Percentiles rank a stretch among this genome's conserved stretches.
phyloP scores from a whole-genome alignment of 1,140 invertebrate species.

The Nylanderia fulva region DNA sequence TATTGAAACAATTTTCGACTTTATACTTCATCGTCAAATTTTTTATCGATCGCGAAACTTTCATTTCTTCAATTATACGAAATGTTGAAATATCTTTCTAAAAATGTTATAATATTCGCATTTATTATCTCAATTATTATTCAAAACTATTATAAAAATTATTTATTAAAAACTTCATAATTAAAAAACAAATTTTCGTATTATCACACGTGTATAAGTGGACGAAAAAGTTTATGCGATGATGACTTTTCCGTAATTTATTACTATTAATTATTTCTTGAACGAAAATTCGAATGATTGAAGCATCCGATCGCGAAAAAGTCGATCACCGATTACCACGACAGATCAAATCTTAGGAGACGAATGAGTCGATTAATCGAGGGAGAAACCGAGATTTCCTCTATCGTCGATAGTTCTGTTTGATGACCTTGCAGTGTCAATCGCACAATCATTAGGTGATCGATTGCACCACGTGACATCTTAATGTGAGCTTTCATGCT shows the following conservation, averaged over 20 bases:
- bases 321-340: background rate
- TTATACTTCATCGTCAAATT: background rate
- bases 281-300: constrained; percentile 22
- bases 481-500: constrained; percentile 1
- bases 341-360: constrained; percentile 38
- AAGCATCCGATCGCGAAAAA: background rate
- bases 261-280: background rate
- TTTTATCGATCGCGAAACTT: background rate
- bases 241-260: background rate
- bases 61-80: background rate
- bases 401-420: background rate
- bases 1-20: too few relatives aligned
- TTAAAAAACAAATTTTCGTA: background rate
- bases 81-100: background rate
- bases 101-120: background rate
- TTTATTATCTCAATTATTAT: background rate
- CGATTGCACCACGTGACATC: constrained; percentile 19
- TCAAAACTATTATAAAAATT: too few relatives aligned
- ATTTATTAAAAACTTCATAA: background rate
- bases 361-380: constrained; percentile 46
- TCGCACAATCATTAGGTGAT: constrained; percentile 43
- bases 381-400: constrained; percentile 48
- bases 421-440: constrained; percentile 34
- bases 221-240: background rate
- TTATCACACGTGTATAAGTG: background rate